Base-by-base conservation (phyloP, 2,797 vertebrate genomes). In the Pampus argenteus region DNA sequence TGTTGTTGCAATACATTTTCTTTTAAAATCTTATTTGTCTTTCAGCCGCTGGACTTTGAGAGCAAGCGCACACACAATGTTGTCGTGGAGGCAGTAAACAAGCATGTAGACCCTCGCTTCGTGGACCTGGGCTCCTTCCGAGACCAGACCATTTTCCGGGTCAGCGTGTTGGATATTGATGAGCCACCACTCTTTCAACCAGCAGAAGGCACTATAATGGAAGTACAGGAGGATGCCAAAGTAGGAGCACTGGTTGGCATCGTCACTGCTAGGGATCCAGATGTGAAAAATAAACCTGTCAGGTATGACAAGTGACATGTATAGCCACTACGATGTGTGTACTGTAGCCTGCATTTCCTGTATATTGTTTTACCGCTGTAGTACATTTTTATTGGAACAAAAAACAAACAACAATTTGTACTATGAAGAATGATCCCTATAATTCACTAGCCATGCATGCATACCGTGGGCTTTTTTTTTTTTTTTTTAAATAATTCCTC, bases 61-160 rank as follows among this genome's bases (percentile, higher is more conserved):
- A 96, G 86, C 9, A 97, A 96, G 76, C 93, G 93, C 1, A 94
- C 95, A 6, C 98, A 99, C 92, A 99, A 96, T 0, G 95, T 99
- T 0, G 95, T 99, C 74, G 94, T 99, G 80, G 98, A 99, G 87
- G 98, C 98, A 0, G 94, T 98, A 51, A 99, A 99, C 90, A 99
- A 98, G 87, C 98, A 98, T 0, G 95, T 96, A 9, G 98, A 99
- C 78, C 96, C 97, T 47, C 96, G 95, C 20, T 97, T 98, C 0
- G 89, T 93, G 62, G 96, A 98, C 91, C 90, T 99, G 84, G 98
- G 97, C 62, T 95, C 97, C 9, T 99, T 99, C 86, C 91, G 95
- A 42, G 98, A 99, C 92, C 96, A 98, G 91, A 96, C 97, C 54
- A 98, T 99, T 0, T 96, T 99, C 31, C 93, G 94, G 1, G 96